phyloP scores from a whole-genome alignment of 2,888 invertebrate species.

The Teleogryllus oceanicus region DNA sequence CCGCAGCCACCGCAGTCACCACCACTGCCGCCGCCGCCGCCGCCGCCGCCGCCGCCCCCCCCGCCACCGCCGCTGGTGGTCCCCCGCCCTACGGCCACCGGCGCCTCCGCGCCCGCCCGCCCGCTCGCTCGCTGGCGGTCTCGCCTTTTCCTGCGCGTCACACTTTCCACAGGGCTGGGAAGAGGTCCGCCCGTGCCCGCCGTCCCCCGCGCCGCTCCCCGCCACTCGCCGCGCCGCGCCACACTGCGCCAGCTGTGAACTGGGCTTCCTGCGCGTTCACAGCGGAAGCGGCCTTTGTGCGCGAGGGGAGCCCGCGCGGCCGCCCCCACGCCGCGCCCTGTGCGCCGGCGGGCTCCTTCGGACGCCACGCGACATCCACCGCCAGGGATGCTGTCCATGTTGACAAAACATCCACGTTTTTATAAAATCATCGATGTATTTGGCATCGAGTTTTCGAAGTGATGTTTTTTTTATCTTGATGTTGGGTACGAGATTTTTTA shows the following conservation, averaged over 20 bases:
- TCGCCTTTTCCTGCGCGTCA: neutral
- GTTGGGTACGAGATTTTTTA: no score
- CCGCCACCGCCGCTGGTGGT: neutral
- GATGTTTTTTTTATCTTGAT: no score
- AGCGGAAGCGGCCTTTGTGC: neutral
- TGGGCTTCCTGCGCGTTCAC: conserved; percentile 7
- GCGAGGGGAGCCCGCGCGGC: no score
- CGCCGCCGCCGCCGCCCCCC: neutral
- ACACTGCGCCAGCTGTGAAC: neutral
- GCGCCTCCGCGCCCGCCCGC: neutral
- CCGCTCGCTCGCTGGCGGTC: neutral
- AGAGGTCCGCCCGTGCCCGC: neutral
- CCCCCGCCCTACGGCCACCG: neutral
- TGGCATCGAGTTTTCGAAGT: no score
- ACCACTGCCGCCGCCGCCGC: neutral
- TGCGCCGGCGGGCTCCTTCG: no score
- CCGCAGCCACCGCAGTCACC: neutral
- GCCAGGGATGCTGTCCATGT: no score
- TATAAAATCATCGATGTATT: no score
- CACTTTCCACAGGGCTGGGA: neutral
- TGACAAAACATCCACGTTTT: no score
- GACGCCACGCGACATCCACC: no score
- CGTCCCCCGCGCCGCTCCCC: neutral
- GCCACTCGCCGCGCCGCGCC: neutral
- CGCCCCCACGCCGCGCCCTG: no score